Evolutionary conservation across 2,797 vertebrate species (phyloP), one percentile per base, ranked within the genome.

Genomic region (Cryptoprocta ferox): DNA sequence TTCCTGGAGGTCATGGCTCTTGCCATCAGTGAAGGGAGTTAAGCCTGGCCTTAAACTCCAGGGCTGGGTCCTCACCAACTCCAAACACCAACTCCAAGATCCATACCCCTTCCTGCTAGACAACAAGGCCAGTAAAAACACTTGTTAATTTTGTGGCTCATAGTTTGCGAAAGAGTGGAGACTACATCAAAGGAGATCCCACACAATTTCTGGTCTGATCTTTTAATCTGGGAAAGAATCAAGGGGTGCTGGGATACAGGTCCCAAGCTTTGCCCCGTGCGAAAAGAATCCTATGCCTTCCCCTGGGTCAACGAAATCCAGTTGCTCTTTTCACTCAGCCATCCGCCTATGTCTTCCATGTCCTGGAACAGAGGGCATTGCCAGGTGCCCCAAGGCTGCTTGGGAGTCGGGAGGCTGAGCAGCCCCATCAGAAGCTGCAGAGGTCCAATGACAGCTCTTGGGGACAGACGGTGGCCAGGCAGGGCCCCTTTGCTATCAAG

Each of bases 291-390:
- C 35, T 30, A 18, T 15, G 4, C 11, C 18, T 78, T 81, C 63
- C 71, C 37, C 50, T 18, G 30, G 39, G 21, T 53, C 32, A 28
- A 30, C 18, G 16, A 9, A 4, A 61, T 6, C 28, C n/a, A 37
- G 19, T 2, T 10, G 37, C 9, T 13, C n/a, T 73, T 48, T 21
- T 0, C n/a, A 21, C 19, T 30, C 56, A 39, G 12, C 15, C 61
- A 35, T 18, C 13, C 14, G 16, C 26, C 14, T 2, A 2, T 0
- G 0, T 39, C 42, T 18, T 30, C 35, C 26, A 5, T 16, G 45
- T 32, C 32, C 45, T 71, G 56, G 48, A 81, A 80, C 24, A 53
- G 37, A 73, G 76, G 50, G 35, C 24, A 18, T 1, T 42, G 18
- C 10, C 71, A 0, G 10, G 10, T 1, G 5, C 24, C 68, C 79